Percentiles rank a stretch among this genome's conserved stretches.
phyloP scores from a whole-genome alignment of 2,797 vertebrate species.

The Pseudopleuronectes americanus region DNA sequence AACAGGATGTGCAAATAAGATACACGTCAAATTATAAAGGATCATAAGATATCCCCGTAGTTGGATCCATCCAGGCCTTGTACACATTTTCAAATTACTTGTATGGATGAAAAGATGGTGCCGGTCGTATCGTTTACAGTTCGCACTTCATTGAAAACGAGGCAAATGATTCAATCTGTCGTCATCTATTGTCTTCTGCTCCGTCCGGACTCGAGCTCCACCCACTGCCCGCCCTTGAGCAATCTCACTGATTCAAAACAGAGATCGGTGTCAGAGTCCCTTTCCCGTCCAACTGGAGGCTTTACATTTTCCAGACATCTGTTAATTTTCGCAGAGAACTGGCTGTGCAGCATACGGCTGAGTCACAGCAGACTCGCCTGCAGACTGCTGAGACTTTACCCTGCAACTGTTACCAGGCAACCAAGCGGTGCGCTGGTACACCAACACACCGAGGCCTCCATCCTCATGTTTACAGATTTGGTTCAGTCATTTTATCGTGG shows the following conservation, averaged over 20 bases:
- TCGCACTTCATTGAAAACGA: too few species aligned
- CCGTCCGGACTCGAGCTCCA: not conserved
- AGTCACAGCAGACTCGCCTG: slow-evolving; percentile 63
- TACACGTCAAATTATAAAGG: not conserved
- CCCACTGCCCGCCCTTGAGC: not conserved
- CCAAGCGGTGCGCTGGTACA: slow-evolving; percentile 50
- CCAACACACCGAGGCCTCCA: slow-evolving; percentile 58
- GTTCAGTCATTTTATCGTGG: not conserved
- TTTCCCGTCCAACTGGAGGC: not conserved
- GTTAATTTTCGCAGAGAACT: slow-evolving; percentile 61
- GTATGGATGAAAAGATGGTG: too few species aligned
- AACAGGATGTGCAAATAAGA: not conserved
- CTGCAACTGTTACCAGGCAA: slow-evolving; percentile 69
- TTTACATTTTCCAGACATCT: slow-evolving; percentile 49
- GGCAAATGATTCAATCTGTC: too few species aligned
- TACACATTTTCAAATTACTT: too few species aligned
- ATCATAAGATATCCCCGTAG: too few species aligned
- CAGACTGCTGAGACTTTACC: slow-evolving; percentile 52
- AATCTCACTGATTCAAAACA: not conserved
- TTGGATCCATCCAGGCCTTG: not conserved
- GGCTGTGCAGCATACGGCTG: slow-evolving; percentile 61
- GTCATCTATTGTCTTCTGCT: too few species aligned
- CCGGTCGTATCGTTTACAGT: too few species aligned
- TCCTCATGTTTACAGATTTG: not conserved
- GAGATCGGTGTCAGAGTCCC: not conserved